Conservation (phyloP, 1,140 invertebrate genomes). For the Ladona fulva region DNA sequence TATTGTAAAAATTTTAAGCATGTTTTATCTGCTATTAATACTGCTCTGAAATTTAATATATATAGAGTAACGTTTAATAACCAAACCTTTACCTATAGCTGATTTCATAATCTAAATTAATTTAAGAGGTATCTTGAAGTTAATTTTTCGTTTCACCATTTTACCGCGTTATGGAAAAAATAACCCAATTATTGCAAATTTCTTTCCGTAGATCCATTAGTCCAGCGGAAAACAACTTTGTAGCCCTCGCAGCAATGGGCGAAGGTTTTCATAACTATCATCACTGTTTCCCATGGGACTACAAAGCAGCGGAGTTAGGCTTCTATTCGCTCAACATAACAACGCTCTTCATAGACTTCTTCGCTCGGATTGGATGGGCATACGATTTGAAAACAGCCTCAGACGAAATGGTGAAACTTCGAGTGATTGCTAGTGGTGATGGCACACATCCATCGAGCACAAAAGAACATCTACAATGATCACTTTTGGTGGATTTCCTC, state of each 20-base stretch:
- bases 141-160: too few relatives aligned
- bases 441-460: conserved; percentile 41
- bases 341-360: conserved; percentile 46
- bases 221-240: conserved; percentile 15
- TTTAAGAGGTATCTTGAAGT: too few relatives aligned
- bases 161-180: too few relatives aligned
- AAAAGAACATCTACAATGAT: too few relatives aligned
- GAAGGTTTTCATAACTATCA: conserved; percentile 54
- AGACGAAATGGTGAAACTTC: conserved; percentile 40
- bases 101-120: too few relatives aligned
- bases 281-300: conserved; percentile 50
- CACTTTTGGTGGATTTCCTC: too few relatives aligned
- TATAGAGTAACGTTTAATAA: too few relatives aligned
- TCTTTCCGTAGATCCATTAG: conserved; percentile 12
- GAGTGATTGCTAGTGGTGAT: conserved; percentile 48
- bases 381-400: conserved; percentile 47
- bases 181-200: not conserved
- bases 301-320: conserved; percentile 41
- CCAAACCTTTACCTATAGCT: too few relatives aligned
- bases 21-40: too few relatives aligned
- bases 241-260: conserved; percentile 39
- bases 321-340: conserved; percentile 44
- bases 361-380: conserved; percentile 39
- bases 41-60: too few relatives aligned
- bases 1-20: too few relatives aligned